These are phyloP conservation scores for Girardia tigrina DNA, from an alignment of 2,888 invertebrate genomes.

Conservation along the genomic window DNA sequence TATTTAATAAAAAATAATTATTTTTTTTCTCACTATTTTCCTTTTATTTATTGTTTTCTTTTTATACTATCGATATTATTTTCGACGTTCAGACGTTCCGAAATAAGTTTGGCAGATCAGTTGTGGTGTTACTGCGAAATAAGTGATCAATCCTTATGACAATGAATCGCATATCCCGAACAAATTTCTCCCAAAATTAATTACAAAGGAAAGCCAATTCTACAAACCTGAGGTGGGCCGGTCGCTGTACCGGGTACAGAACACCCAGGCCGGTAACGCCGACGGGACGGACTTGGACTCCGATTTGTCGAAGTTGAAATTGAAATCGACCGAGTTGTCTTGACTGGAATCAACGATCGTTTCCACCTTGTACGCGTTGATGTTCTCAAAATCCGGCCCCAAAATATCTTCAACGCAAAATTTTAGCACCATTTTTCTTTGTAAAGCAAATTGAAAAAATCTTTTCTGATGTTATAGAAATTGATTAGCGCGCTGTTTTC, in stretches of 20 bases:
- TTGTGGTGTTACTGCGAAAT: too few species aligned
- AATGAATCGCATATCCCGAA: too few species aligned
- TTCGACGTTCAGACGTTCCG: too few species aligned
- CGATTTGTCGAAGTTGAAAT: background rate
- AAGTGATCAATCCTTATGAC: too few species aligned
- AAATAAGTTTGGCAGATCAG: too few species aligned
- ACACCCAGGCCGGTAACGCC: slow-evolving; percentile 75
- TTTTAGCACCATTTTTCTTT: background rate
- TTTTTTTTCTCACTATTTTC: too few species aligned
- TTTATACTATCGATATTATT: too few species aligned
- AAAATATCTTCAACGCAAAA: background rate
- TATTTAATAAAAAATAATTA: too few species aligned
- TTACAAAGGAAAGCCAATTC: too few species aligned
- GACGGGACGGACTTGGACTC: background rate
- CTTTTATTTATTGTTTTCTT: too few species aligned
- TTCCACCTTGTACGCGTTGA: background rate
- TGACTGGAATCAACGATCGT: background rate
- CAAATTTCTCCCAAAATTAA: too few species aligned
- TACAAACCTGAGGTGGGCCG: slow-evolving; percentile 54
- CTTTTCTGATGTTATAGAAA: background rate
- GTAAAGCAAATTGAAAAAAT: background rate
- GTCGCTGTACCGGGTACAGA: slow-evolving; percentile 77
- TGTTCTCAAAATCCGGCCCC: slow-evolving; percentile 4
- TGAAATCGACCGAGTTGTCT: background rate
- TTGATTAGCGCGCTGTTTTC: slow-evolving; percentile 9